Evolutionary conservation across 2,888 invertebrate genomes (phyloP), one percentile per base, ranked within the genome.

Genomic region (Zonitis immaculata): DNA sequence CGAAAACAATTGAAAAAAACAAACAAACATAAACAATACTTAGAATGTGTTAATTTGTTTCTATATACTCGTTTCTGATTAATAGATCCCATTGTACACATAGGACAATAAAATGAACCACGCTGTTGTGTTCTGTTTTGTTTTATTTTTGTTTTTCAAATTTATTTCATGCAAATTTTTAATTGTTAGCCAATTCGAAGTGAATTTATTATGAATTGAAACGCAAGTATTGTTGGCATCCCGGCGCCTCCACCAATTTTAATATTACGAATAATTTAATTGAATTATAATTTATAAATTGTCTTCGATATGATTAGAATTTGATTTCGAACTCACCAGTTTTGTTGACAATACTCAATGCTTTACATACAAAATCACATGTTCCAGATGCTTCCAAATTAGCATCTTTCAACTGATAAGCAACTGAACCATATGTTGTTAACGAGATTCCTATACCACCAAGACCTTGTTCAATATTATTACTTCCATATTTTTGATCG

Each of bases 371-470:
- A 66, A 88, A 89, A 73, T 89, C 88, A 62, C 86, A 83, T 0
- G 85, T 85, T 7, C 86, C 83, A 1, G 82, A 84, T 0, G 89
- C 87, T 67, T 89, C 89, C 77, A 87, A 81, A 64, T 88, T 88
- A 50, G 89, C 89, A 63, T 89, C 89, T 65, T 88, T 87, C 50
- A 89, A 79, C 73, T 89, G 88, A 68, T 88, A 89, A 32, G 86
- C 87, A 63, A 89, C 84, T 2, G 88, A 88, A 45, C 89, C 89
- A 68, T 89, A 89, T 0, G 87, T 86, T 4, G 85, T 84, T 3
- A 79, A 70, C 1, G 79, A 77, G 7, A 79, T 71, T 9, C 78
- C 77, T 66, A 77, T 49, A 60, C 62, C 73, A 57, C 62, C 73
- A 57, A 66, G 66, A 49, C 73, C 73, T 20, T 72, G 70, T 2